Evolutionary conservation across 2,113 vertebrate species (phyloP), one percentile per base, ranked within the genome.

Genomic region (Oplegnathus fasciatus): DNA sequence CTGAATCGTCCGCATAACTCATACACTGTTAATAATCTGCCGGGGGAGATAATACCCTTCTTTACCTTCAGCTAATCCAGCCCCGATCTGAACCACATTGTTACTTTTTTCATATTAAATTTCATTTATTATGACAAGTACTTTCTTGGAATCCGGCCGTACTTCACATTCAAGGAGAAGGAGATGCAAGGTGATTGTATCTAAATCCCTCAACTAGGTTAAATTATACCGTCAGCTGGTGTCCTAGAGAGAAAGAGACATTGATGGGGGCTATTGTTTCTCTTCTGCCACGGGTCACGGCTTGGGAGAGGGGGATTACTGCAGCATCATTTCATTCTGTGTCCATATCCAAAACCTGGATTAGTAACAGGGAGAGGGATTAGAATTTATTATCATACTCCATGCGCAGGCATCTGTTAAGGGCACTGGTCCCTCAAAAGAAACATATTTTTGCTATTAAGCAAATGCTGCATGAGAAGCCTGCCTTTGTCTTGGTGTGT

Each of bases 151-250:
- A 93, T 90, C 67, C 2, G 64, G 37, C 50, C 14, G 48, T 62
- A 17, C 82, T 89, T 86, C 68, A 79, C 73, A 80, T 88, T 83
- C 80, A 82, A 89, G 86, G 86, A 86, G 91, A 90, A 81, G 70
- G 46, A 71, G 70, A 89, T 61, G 74, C 68, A 52, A 82, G 77
- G 75, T 92, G 91, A 93, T 93, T 91, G 86, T 28, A 92, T 94
- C 93, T 94, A 91, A 94, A 94, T 94, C 94, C 94, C 82, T 74
- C 60, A 80, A 67, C 73, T 86, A 30, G 88, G 86, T 86, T 90
- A 79, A 89, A 78, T 70, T 61, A 80, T 79, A 58, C 65, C 83
- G 65, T 84, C 81, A 37, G 61, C 54, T n/a, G 69, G 46, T 58
- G 78, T 80, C 65, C 75, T 62, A 8, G 71, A 75, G 74, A 85